A percentile compares a stretch with the other conserved stretches of the same genome.
These are phyloP conservation scores for Alca torda DNA, from an alignment of 2,797 vertebrate genomes.

Conservation along the genomic window DNA sequence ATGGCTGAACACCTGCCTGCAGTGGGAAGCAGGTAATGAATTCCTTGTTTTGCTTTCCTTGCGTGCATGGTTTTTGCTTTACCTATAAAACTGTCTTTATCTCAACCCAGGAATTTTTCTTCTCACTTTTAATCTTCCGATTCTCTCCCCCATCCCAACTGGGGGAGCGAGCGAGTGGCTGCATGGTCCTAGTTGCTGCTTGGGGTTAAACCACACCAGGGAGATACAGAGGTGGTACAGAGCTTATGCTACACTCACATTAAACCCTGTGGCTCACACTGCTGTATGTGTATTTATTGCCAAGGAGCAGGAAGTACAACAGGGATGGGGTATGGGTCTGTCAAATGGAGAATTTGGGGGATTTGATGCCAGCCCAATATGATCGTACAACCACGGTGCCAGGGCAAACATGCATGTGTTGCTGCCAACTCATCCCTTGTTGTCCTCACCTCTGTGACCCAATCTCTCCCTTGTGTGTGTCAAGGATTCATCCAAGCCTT, in stretches of 20 bases:
- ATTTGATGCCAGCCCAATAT: fast-evolving
- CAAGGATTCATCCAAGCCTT: background rate
- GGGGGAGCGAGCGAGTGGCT: background rate
- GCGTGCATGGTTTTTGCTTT: background rate
- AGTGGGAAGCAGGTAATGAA: background rate
- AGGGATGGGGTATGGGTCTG: background rate
- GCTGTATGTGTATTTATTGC: background rate
- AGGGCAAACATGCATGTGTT: background rate
- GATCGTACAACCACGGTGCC: background rate
- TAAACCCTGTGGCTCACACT: fast-evolving
- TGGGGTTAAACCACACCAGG: background rate
- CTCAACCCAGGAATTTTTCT: background rate
- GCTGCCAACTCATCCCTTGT: background rate
- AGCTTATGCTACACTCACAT: background rate
- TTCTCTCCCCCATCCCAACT: background rate
- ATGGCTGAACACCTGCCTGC: background rate
- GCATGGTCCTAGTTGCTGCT: background rate
- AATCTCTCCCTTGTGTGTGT: fast-evolving
- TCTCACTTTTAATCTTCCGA: background rate
- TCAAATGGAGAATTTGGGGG: background rate
- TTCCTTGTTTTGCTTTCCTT: background rate
- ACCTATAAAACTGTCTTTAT: background rate
- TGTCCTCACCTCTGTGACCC: background rate
- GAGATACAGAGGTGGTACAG: background rate
- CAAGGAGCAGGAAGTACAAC: background rate